phyloP scores from a whole-genome alignment of 2,797 vertebrate genomes.

The Anisognathus igniventris region DNA sequence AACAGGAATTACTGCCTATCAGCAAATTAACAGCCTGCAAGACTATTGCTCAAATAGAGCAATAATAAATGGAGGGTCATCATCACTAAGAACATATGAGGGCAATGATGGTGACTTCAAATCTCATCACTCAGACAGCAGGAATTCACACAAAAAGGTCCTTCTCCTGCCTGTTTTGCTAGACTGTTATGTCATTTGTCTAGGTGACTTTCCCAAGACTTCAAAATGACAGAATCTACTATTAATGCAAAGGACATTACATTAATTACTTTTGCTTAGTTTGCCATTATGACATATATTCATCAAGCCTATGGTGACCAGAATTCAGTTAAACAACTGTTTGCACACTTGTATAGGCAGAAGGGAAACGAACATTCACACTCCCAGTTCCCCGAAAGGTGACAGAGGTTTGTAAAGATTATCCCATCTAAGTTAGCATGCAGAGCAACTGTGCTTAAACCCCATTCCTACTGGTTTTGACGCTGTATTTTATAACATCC shows the following conservation, averaged over 20 bases:
- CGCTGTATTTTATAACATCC: conserved; percentile 83
- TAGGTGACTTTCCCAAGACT: not conserved
- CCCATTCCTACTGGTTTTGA: conserved; percentile 81
- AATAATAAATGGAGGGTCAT: not conserved
- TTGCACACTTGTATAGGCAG: not conserved
- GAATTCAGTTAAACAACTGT: not conserved
- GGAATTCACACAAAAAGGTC: not conserved
- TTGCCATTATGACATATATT: not conserved
- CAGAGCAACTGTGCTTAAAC: not conserved
- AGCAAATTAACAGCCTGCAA: not conserved
- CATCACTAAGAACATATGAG: not conserved
- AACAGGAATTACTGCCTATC: not conserved
- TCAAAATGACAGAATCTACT: not conserved
- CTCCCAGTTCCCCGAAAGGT: not conserved
- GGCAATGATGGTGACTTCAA: not conserved
- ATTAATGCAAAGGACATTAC: not conserved
- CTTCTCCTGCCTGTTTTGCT: not conserved
- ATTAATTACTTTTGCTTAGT: not conserved
- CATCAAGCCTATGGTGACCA: not conserved
- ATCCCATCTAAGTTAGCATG: not conserved
- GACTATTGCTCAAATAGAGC: not conserved
- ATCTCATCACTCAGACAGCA: not conserved
- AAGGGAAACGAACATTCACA: not conserved
- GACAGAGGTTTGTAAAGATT: not conserved
- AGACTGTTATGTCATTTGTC: not conserved